Evolutionary conservation across 2,113 vertebrate genomes (phyloP).

Genomic region (Pogona vitticeps): DNA sequence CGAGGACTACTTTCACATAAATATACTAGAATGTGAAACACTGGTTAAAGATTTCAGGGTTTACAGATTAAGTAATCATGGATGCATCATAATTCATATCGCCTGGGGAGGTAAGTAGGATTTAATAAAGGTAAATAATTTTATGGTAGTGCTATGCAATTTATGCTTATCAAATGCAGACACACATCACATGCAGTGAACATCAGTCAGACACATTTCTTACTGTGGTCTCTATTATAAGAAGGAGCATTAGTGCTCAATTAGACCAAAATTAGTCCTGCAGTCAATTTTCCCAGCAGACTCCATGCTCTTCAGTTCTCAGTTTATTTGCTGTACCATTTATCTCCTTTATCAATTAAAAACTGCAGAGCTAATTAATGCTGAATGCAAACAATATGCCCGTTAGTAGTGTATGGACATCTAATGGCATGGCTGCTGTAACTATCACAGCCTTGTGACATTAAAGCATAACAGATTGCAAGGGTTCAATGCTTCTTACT

Average conservation of each 20-base stretch:
- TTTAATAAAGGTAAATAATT: constrained; percentile 65
- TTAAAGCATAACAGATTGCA: neutral
- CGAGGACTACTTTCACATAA: constrained; percentile 23
- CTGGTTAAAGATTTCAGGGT: constrained; percentile 32
- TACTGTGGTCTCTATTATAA: constrained; percentile 37
- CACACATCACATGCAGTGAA: constrained; percentile 46
- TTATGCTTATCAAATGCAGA: constrained; percentile 56
- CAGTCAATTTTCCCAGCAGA: constrained; percentile 44
- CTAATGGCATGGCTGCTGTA: neutral
- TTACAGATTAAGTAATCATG: constrained; percentile 49
- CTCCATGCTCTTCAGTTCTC: constrained; percentile 33
- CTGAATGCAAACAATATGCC: neutral
- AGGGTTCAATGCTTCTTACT: neutral
- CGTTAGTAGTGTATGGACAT: neutral
- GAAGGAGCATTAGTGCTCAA: constrained; percentile 34
- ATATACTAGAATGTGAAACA: constrained; percentile 8
- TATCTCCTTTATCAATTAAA: constrained; percentile 27
- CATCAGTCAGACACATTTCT: constrained; percentile 39
- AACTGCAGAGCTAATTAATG: constrained; percentile 20
- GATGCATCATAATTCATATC: constrained; percentile 41
- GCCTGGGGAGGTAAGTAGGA: constrained; percentile 37
- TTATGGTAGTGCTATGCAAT: constrained; percentile 37
- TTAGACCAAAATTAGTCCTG: constrained; percentile 47
- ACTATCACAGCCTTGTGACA: neutral
- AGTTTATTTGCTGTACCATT: constrained; percentile 19